phyloP scores from a whole-genome alignment of 1,140 invertebrate species.

The Drosophila pseudoobscura region DNA sequence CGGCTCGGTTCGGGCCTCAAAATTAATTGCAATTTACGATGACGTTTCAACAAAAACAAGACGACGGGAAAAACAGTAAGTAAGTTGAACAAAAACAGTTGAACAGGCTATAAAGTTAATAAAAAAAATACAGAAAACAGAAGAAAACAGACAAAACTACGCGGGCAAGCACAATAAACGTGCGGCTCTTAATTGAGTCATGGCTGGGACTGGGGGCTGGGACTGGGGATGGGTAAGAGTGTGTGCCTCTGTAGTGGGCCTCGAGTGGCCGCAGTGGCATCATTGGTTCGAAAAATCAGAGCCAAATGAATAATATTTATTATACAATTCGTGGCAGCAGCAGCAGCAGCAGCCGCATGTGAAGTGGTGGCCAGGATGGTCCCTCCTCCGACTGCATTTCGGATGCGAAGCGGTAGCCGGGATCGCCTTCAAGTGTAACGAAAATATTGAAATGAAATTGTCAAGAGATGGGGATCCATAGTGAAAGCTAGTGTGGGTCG shows the following conservation, averaged over 20 bases:
- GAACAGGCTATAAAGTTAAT: conserved; percentile 65
- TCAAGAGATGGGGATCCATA: conserved; percentile 48
- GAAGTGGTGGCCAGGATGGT: conserved; percentile 56
- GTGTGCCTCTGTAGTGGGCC: conserved; percentile 54
- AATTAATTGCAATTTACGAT: conserved; percentile 83
- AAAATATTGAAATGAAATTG: conserved; percentile 79
- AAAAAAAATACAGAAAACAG: conserved; percentile 31
- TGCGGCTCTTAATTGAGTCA: conserved; percentile 81
- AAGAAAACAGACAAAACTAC: conserved; percentile 60
- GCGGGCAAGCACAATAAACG: conserved; percentile 80
- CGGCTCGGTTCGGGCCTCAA: conserved; percentile 28
- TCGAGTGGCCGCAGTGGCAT: conserved; percentile 63
- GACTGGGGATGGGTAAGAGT: conserved; percentile 3
- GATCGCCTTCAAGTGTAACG: conserved; percentile 69
- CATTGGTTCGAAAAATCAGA: conserved; percentile 37
- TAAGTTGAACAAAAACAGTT: conserved; percentile 60
- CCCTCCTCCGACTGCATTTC: background rate
- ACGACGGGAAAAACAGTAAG: conserved; percentile 28
- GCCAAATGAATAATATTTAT: conserved; percentile 71
- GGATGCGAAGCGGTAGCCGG: conserved; percentile 36
- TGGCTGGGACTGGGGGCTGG: conserved; percentile 46
- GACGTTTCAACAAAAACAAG: conserved; percentile 76
- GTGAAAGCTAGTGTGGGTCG: conserved; percentile 39
- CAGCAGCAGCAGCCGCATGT: conserved; percentile 19
- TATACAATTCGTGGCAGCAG: conserved; percentile 34